phyloP scores from a whole-genome alignment of 2,888 invertebrate genomes.

The Himalopsyche japonica region DNA sequence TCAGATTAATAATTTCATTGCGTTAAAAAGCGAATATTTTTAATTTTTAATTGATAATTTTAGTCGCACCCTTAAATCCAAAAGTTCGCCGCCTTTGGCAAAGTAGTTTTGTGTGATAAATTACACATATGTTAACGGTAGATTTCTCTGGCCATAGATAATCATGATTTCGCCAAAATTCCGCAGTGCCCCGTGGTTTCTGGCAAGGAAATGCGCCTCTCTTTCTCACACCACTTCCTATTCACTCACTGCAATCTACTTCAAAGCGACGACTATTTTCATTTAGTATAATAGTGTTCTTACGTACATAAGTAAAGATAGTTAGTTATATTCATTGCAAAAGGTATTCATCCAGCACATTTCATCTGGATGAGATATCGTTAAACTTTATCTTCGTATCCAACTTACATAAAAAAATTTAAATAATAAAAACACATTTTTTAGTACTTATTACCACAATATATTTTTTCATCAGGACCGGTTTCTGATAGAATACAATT shows the following conservation, averaged over 20 bases:
- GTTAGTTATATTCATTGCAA: background rate
- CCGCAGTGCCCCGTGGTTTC: slow-evolving; percentile 34
- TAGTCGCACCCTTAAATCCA: too few species aligned
- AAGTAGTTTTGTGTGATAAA: slow-evolving; percentile 24
- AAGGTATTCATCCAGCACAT: background rate
- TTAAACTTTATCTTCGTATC: background rate
- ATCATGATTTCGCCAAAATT: slow-evolving; percentile 32
- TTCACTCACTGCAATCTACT: background rate
- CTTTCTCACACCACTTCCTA: background rate
- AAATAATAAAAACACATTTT: too few species aligned
- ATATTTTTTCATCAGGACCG: too few species aligned
- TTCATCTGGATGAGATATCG: too few species aligned
- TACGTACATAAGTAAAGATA: background rate
- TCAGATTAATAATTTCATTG: too few species aligned
- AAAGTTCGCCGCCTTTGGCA: background rate
- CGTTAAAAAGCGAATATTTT: too few species aligned
- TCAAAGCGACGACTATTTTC: background rate
- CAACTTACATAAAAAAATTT: background rate
- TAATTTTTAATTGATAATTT: too few species aligned
- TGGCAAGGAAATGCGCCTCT: slow-evolving; percentile 32
- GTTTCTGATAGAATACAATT: too few species aligned
- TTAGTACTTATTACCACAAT: too few species aligned
- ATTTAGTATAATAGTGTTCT: background rate
- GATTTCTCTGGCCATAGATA: slow-evolving; percentile 36
- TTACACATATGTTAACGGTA: slow-evolving; percentile 39